A percentile compares a stretch with the other conserved stretches of the same genome.
These are phyloP conservation scores for Chlorodrepanis virens DNA, from an alignment of 2,113 vertebrate species.

Conservation along the genomic window DNA sequence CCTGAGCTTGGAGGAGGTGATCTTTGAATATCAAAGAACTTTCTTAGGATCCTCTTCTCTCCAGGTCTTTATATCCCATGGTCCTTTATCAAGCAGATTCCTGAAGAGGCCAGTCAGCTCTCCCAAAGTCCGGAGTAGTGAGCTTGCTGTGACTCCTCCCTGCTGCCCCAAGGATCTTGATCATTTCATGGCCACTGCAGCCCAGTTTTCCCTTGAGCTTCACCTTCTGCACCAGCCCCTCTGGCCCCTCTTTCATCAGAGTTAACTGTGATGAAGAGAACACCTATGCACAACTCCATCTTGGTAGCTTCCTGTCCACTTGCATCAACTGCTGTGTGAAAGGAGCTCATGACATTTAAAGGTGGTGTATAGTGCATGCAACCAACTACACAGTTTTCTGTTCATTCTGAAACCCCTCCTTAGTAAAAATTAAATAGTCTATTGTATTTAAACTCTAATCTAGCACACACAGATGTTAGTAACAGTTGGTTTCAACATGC, in stretches of 20 bases:
- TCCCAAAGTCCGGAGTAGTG: accelerated
- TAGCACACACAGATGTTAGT: not conserved
- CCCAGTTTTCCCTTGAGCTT: not conserved
- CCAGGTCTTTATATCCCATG: not conserved
- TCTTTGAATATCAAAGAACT: not conserved
- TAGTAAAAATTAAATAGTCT: not conserved
- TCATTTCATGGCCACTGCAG: not conserved
- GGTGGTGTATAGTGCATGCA: not conserved
- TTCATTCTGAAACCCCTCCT: not conserved
- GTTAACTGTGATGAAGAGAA: not conserved
- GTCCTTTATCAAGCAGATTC: not conserved
- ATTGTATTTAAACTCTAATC: not conserved
- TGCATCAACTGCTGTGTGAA: not conserved
- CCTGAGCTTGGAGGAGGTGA: not conserved
- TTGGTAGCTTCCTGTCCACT: not conserved
- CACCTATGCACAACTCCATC: not conserved
- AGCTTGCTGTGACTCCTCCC: not conserved
- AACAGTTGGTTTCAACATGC: not conserved
- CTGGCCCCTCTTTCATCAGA: not conserved
- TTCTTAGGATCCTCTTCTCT: not conserved
- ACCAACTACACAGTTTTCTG: not conserved
- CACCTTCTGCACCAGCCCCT: not conserved
- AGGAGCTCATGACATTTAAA: not conserved
- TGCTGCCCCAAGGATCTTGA: not conserved
- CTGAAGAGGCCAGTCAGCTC: not conserved